phyloP scores from a whole-genome alignment of 1,140 invertebrate genomes.

The Drosophila lowei region DNA sequence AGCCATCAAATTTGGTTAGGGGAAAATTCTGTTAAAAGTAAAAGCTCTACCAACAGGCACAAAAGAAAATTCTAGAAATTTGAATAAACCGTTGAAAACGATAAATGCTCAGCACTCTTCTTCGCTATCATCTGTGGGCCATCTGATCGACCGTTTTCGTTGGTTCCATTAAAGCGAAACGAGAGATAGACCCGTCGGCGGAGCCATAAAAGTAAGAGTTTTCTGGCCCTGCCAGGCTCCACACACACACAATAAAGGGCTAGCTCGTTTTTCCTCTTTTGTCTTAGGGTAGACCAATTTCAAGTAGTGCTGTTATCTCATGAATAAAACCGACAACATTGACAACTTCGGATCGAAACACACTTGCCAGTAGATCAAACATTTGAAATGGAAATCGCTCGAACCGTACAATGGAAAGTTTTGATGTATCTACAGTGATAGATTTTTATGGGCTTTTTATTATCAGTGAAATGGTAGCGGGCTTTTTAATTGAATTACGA shows the following conservation, averaged over 20 bases:
- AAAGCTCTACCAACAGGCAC: slow-evolving; percentile 14
- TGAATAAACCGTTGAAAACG: slow-evolving; percentile 26
- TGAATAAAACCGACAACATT: slow-evolving; percentile 57
- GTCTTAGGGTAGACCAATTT: slow-evolving; percentile 54
- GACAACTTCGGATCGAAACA: slow-evolving; percentile 40
- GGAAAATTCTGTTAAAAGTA: slow-evolving; percentile 50
- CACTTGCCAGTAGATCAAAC: slow-evolving; percentile 50
- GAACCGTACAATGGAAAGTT: slow-evolving; percentile 45
- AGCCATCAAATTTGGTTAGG: not conserved
- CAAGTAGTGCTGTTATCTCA: slow-evolving; percentile 74
- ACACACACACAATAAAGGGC: slow-evolving; percentile 43
- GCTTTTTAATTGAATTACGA: slow-evolving; percentile 48
- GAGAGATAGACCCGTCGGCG: slow-evolving; percentile 12
- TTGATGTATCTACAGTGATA: slow-evolving; percentile 4
- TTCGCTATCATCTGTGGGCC: slow-evolving; percentile 12
- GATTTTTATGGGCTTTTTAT: slow-evolving; percentile 44
- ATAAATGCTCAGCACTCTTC: slow-evolving; percentile 14
- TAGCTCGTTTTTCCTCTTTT: slow-evolving; percentile 42
- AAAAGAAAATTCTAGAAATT: slow-evolving; percentile 33
- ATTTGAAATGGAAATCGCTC: slow-evolving; percentile 56
- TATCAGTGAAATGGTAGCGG: slow-evolving; percentile 52
- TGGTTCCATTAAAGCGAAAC: slow-evolving; percentile 39
- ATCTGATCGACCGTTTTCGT: slow-evolving; percentile 6
- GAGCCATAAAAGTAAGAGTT: slow-evolving; percentile 63
- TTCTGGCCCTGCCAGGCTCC: slow-evolving; percentile 23